Evolutionary conservation across 2,888 invertebrate species (phyloP).

Genomic region (Metallyticus violacea): DNA sequence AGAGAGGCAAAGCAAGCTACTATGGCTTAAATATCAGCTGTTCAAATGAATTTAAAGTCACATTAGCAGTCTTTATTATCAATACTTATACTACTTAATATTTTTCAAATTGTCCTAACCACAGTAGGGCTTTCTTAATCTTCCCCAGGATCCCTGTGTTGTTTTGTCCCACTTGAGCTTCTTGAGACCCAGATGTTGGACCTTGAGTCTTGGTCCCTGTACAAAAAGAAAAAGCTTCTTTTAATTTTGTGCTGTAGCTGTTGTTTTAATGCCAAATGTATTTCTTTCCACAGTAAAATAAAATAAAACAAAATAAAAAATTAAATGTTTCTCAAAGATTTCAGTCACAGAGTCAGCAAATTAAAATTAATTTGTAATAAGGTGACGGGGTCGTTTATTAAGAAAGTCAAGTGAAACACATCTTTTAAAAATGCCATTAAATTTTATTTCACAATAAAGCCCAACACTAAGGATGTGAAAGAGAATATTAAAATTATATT

Average conservation of each 20-base stretch:
- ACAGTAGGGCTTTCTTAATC: constrained; percentile 61
- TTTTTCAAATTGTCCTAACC: constrained; percentile 38
- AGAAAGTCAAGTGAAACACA: background rate
- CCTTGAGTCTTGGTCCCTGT: constrained; percentile 37
- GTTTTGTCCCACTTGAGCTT: constrained; percentile 50
- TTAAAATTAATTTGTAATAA: background rate
- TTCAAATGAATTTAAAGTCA: too few species aligned
- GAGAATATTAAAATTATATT: too few species aligned
- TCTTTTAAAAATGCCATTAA: too few species aligned
- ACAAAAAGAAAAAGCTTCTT: constrained; percentile 6
- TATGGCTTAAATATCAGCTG: too few species aligned
- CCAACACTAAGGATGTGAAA: too few species aligned
- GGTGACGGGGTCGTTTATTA: background rate
- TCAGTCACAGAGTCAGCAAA: too few species aligned
- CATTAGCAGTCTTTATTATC: background rate
- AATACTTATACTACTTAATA: constrained; percentile 25
- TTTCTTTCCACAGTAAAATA: too few species aligned
- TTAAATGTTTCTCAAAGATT: background rate
- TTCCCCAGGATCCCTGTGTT: constrained; percentile 53
- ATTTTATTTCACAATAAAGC: too few species aligned
- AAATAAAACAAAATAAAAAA: background rate
- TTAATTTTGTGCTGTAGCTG: background rate
- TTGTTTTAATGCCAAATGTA: background rate
- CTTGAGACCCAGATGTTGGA: constrained; percentile 51
- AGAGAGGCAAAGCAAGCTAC: too few species aligned